phyloP scores from a whole-genome alignment of 2,113 vertebrate species.

The Mirounga angustirostris region DNA sequence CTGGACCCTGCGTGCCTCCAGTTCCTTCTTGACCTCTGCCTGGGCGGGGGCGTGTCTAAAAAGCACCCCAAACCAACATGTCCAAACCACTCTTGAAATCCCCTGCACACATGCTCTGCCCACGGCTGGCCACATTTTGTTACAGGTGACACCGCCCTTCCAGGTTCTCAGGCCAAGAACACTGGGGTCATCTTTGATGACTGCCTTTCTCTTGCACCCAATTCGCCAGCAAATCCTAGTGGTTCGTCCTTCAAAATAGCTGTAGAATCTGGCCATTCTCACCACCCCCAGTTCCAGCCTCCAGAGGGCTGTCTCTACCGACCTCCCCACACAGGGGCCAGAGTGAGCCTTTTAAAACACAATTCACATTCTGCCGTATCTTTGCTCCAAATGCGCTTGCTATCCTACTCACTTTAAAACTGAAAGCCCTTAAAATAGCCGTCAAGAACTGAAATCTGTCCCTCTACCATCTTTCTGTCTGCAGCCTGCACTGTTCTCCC shows the following conservation, averaged over 20 bases:
- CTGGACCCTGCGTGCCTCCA: not conserved
- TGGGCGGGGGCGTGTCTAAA: not conserved
- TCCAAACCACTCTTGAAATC: not conserved
- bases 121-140: not conserved
- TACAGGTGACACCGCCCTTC: accelerated
- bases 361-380: not conserved
- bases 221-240: not conserved
- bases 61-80: not conserved
- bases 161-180: not conserved
- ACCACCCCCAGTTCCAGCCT: not conserved
- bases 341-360: not conserved
- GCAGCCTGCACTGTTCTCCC: not conserved
- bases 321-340: no score
- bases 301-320: not conserved
- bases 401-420: not conserved
- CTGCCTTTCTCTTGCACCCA: no score
- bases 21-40: not conserved
- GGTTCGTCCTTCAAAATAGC: not conserved
- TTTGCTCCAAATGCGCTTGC: not conserved
- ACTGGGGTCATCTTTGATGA: accelerated
- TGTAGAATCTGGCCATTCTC: not conserved
- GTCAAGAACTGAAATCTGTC: not conserved
- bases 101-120: not conserved
- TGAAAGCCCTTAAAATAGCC: not conserved
- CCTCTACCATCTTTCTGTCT: not conserved